A percentile compares a stretch with the other conserved stretches of the same genome.
These are phyloP conservation scores for Chondrosia reniformis DNA, from an alignment of 37 sponge, comb jelly and placozoan genomes.

Conservation along the genomic window DNA sequence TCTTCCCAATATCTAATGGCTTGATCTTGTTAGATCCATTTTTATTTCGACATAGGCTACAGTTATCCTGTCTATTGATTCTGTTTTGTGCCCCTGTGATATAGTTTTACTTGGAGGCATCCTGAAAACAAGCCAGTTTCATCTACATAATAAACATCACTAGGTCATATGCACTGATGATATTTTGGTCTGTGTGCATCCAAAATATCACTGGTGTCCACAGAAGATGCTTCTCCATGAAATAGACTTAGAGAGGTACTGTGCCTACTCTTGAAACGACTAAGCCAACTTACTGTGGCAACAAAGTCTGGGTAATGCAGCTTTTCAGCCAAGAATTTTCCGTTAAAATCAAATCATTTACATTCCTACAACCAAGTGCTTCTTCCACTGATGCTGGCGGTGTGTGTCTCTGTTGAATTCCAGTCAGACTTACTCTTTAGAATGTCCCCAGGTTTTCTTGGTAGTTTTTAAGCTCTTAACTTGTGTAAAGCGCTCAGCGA, in stretches of 20 bases:
- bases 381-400: neutral
- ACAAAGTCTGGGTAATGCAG: neutral
- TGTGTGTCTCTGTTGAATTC: neutral
- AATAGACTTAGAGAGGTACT: neutral
- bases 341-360: neutral
- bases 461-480: too few species aligned
- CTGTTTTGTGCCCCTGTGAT: constrained; percentile 9
- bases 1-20: constrained; percentile 12
- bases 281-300: constrained; percentile 2
- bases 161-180: too few species aligned
- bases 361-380: neutral
- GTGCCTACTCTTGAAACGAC: constrained; percentile 15
- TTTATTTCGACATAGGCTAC: neutral
- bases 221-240: constrained; percentile 14
- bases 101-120: constrained; percentile 18
- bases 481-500: too few species aligned
- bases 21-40: constrained; percentile 2
- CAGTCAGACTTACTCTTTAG: constrained; percentile 3
- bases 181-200: neutral
- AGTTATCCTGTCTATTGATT: too few species aligned
- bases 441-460: too few species aligned
- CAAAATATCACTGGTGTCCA: neutral
- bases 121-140: neutral
- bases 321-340: neutral
- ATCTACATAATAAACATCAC: constrained; percentile 2